Conservation (phyloP, 2,113 vertebrate species). For the Australoheros scitulus region DNA sequence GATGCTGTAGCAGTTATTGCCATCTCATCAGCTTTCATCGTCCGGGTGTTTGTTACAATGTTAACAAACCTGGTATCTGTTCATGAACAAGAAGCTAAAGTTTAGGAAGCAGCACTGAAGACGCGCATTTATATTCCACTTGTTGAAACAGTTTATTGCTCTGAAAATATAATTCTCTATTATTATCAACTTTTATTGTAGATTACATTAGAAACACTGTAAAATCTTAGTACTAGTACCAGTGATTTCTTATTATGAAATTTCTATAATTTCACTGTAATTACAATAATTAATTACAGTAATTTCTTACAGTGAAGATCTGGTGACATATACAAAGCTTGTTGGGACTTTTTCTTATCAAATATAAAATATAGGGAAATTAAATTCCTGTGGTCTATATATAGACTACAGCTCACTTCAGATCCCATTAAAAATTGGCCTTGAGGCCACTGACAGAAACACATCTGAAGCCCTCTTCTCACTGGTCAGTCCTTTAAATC, state of each 20-base stretch:
- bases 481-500: background rate
- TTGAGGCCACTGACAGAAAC: constrained; percentile 1
- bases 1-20: too few species aligned
- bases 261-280: too few species aligned
- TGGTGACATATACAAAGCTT: background rate
- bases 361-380: background rate
- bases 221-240: background rate
- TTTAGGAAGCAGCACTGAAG: too few species aligned
- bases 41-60: too few species aligned
- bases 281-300: background rate
- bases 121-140: too few species aligned
- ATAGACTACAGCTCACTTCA: background rate
- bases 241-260: background rate
- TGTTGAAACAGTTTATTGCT: too few species aligned
- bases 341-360: too few species aligned
- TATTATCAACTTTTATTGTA: background rate
- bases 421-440: background rate
- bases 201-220: background rate
- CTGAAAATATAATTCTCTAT: too few species aligned
- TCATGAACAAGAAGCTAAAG: too few species aligned
- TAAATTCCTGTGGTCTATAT: background rate
- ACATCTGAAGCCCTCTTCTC: background rate
- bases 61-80: too few species aligned
- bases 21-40: too few species aligned
- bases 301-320: background rate